Evolutionary conservation across 37 sponge, comb jelly and placozoan genomes (phyloP).

Genomic region (Sycon ciliatum): DNA sequence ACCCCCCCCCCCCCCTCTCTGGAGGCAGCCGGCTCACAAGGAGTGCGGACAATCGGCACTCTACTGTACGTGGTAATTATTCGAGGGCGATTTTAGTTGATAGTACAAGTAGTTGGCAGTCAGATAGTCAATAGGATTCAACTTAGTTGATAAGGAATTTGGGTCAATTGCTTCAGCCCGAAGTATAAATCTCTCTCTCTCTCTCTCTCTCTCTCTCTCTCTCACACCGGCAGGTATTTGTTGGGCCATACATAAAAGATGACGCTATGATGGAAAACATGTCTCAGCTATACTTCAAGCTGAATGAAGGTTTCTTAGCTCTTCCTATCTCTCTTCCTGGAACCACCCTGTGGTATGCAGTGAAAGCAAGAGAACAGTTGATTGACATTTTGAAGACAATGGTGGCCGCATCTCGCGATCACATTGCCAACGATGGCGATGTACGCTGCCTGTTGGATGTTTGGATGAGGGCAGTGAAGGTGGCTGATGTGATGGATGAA

Average conservation of each 20-base stretch:
- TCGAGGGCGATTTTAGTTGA: no score
- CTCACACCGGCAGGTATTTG: no score
- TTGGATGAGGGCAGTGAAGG: conserved; percentile 15
- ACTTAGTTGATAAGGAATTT: no score
- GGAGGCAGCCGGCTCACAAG: no score
- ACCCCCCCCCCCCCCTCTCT: no score
- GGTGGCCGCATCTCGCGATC: background rate
- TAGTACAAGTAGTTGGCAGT: no score
- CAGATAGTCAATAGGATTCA: no score
- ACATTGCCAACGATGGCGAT: background rate
- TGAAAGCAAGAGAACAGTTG: background rate
- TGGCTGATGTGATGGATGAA: background rate
- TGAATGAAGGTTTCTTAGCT: conserved; percentile 9
- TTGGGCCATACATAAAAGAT: conserved; percentile 16
- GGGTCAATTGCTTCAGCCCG: no score
- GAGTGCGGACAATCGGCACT: no score
- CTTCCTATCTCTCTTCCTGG: conserved; percentile 28
- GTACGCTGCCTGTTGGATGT: conserved; percentile 2
- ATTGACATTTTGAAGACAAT: background rate
- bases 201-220: no score
- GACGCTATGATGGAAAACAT: background rate
- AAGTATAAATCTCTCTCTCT: no score
- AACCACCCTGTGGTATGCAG: conserved; percentile 1
- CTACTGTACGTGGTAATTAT: no score
- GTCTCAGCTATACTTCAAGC: background rate